Conservation (phyloP, 2,888 invertebrate species). For the Furcula furcula region DNA sequence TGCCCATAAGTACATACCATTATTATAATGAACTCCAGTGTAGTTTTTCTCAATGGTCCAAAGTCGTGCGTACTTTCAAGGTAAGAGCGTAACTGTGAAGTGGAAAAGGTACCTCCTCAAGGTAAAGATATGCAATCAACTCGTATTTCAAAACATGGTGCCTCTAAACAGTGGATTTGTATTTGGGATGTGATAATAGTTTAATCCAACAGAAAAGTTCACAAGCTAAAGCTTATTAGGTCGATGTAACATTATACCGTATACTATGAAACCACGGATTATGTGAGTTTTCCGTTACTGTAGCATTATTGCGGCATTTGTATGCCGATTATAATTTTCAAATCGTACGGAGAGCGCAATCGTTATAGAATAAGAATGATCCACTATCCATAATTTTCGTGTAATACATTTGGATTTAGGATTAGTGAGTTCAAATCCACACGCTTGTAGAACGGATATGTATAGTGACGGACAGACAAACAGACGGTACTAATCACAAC, state of each 20-base stretch:
- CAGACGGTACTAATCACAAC: conserved; percentile 72
- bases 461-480: conserved; percentile 58
- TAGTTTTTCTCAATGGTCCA: neutral
- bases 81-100: neutral
- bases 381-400: conserved; percentile 4
- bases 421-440: conserved; percentile 33
- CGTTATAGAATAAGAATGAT: neutral
- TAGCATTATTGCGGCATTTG: neutral
- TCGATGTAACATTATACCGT: neutral
- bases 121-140: neutral
- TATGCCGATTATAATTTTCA: neutral
- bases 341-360: neutral
- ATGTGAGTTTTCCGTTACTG: neutral
- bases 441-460: conserved; percentile 54
- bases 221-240: neutral
- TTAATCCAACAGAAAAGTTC: neutral
- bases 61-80: neutral
- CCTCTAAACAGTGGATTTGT: neutral
- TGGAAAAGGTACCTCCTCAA: neutral
- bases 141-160: neutral
- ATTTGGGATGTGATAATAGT: neutral
- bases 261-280: neutral
- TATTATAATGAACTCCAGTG: neutral
- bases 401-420: conserved; percentile 17
- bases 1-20: no score